phyloP scores from a whole-genome alignment of 37 sponge, comb jelly and placozoan species.

The Amphimedon queenslandica region DNA sequence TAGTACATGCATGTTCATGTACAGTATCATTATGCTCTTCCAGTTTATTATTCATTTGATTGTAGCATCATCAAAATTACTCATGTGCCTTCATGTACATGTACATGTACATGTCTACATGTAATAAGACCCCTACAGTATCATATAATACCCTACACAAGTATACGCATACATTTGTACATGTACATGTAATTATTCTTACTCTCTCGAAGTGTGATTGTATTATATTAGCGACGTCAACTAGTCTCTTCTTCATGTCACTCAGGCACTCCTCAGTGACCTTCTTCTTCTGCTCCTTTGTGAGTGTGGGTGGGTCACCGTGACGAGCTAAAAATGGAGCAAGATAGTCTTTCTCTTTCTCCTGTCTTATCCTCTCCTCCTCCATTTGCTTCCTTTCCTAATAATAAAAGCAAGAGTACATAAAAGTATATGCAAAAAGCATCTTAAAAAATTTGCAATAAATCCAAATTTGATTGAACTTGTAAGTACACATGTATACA shows the following conservation, averaged over 20 bases:
- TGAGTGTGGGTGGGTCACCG: conserved; percentile 69
- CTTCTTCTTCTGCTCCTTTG: conserved; percentile 29
- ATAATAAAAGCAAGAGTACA: too few species aligned
- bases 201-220: conserved; percentile 83
- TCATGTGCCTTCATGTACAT: not conserved
- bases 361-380: conserved; percentile 86
- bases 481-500: too few species aligned
- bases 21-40: too few species aligned
- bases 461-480: too few species aligned
- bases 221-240: conserved; percentile 89
- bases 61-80: too few species aligned
- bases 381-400: conserved; percentile 67
- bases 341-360: conserved; percentile 92
- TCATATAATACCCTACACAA: not conserved
- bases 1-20: too few species aligned
- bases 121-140: not conserved
- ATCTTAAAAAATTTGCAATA: too few species aligned
- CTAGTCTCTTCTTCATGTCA: conserved; percentile 69
- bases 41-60: too few species aligned
- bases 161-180: too few species aligned
- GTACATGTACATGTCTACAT: too few species aligned
- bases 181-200: too few species aligned
- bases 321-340: conserved; percentile 90
- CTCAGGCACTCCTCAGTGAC: conserved; percentile 74
- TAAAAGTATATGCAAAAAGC: too few species aligned